Percentiles rank a stretch among this genome's conserved stretches.
Evolutionary conservation across 2,888 invertebrate species (phyloP).

Genomic region (Lasioglossum figueresi): DNA sequence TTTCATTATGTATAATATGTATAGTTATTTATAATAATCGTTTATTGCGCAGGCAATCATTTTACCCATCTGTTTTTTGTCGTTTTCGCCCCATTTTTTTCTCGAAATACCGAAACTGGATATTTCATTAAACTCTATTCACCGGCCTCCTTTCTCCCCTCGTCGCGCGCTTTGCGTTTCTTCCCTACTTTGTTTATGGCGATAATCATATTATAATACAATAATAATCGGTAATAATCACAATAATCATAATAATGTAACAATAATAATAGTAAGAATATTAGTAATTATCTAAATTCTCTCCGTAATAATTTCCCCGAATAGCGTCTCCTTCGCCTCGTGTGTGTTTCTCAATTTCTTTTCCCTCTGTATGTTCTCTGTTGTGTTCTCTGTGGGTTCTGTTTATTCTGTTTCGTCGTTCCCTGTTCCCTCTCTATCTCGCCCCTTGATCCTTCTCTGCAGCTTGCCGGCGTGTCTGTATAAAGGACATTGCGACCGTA

Average conservation of each 20-base stretch:
- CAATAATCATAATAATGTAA: slow-evolving; percentile 51
- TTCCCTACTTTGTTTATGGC: slow-evolving; percentile 48
- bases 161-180: slow-evolving; percentile 57
- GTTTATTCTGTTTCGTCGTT: neutral
- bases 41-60: slow-evolving; percentile 70
- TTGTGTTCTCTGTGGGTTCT: slow-evolving; percentile 13
- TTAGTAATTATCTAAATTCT: slow-evolving; percentile 59
- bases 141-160: slow-evolving; percentile 34
- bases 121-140: slow-evolving; percentile 17
- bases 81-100: slow-evolving; percentile 17
- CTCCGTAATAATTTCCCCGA: slow-evolving; percentile 42
- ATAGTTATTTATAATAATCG: slow-evolving; percentile 57
- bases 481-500: slow-evolving; percentile 59
- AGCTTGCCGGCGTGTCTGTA: slow-evolving; percentile 47
- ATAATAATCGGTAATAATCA: slow-evolving; percentile 45
- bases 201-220: slow-evolving; percentile 39
- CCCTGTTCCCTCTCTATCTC: neutral
- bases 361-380: slow-evolving; percentile 22
- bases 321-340: slow-evolving; percentile 5
- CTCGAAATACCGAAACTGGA: slow-evolving; percentile 42
- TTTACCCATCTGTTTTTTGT: slow-evolving; percentile 12
- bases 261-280: slow-evolving; percentile 64
- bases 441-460: neutral
- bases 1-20: slow-evolving; percentile 51
- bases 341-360: slow-evolving; percentile 19